Conservation (phyloP, 2,888 invertebrate genomes). For the Sminthurinus aureus region DNA sequence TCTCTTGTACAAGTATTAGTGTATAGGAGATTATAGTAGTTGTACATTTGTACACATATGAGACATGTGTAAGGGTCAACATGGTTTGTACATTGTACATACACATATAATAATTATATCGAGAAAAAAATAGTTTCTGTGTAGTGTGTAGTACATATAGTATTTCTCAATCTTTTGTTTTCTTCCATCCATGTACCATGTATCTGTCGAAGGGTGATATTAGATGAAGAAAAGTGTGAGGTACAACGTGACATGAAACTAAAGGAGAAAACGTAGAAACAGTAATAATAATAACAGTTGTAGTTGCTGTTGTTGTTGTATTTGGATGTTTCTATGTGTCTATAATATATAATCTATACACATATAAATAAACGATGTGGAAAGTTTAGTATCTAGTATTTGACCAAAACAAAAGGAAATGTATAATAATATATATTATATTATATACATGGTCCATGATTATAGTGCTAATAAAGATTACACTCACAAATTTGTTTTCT, state of each 20-base stretch:
- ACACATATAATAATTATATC: not conserved
- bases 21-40: too few relatives aligned
- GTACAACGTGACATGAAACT: not conserved
- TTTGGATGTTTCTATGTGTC: too few relatives aligned
- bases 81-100: not conserved
- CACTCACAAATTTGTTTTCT: not conserved
- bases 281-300: not conserved
- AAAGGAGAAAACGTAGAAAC: slow-evolving; percentile 8
- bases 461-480: not conserved
- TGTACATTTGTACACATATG: too few relatives aligned
- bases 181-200: not conserved
- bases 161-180: not conserved
- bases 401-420: not conserved
- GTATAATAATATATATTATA: not conserved
- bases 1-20: not conserved
- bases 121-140: too few relatives aligned
- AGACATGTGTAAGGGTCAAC: too few relatives aligned
- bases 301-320: too few relatives aligned
- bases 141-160: not conserved
- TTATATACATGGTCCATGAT: not conserved
- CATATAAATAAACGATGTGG: too few relatives aligned
- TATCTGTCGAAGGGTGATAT: not conserved
- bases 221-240: slow-evolving; percentile 2
- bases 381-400: too few relatives aligned
- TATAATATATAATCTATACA: too few relatives aligned